Conservation (phyloP, 2,888 invertebrate genomes). For the Eupithecia subfuscata region DNA sequence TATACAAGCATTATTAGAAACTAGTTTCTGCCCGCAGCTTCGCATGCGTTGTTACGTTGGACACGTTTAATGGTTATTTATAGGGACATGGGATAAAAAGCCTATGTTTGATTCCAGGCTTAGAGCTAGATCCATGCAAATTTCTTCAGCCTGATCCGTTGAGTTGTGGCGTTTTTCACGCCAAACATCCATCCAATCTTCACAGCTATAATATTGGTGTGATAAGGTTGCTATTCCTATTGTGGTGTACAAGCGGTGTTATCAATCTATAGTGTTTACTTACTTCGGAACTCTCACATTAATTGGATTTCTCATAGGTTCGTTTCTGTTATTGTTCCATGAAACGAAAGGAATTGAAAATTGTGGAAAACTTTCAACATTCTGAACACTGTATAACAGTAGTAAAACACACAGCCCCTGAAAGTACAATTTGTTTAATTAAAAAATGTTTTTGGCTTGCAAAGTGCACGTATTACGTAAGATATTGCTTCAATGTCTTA, state of each 20-base stretch:
- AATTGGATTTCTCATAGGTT: conserved; percentile 10
- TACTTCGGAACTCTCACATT: conserved; percentile 22
- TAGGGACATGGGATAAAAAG: not conserved
- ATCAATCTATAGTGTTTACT: conserved; percentile 6
- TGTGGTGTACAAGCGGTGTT: not conserved
- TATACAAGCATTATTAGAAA: not conserved
- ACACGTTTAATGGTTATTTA: not conserved
- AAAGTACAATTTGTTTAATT: conserved; percentile 10
- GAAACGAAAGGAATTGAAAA: conserved; percentile 28
- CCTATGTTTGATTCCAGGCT: not conserved
- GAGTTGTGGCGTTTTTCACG: not conserved
- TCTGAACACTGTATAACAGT: not conserved
- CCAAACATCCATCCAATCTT: not conserved
- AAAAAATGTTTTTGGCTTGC: not conserved
- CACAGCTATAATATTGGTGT: not conserved
- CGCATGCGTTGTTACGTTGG: not conserved
- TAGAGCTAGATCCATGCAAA: not conserved
- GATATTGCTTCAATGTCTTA: conserved; percentile 15
- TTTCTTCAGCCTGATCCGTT: not conserved
- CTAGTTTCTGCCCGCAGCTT: not conserved
- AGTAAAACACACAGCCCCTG: conserved; percentile 21
- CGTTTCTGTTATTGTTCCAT: conserved; percentile 18
- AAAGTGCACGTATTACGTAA: not conserved
- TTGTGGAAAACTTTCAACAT: conserved; percentile 23
- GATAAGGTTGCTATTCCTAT: not conserved